Conservation (phyloP, 2,797 vertebrate species). For the Otolemur crassicaudatus region DNA sequence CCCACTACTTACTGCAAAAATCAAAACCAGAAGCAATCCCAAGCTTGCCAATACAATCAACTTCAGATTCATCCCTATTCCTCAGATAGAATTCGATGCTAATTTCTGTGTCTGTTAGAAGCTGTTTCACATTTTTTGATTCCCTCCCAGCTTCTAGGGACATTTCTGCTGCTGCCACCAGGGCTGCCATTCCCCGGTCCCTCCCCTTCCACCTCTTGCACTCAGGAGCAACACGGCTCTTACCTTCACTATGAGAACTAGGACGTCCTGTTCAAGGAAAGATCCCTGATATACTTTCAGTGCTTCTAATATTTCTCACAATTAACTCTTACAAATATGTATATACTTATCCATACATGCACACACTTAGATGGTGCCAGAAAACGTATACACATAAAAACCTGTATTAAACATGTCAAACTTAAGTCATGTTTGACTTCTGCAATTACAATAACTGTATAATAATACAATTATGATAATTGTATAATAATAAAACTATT, state of each 20-base stretch:
- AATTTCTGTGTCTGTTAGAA: not conserved
- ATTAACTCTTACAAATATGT: not conserved
- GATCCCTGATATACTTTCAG: not conserved
- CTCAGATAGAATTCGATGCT: not conserved
- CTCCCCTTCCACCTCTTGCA: not conserved
- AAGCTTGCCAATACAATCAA: not conserved
- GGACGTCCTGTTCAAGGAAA: not conserved
- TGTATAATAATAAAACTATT: too few species aligned
- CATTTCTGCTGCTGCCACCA: not conserved
- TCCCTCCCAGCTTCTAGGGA: not conserved
- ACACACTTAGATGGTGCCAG: too few species aligned
- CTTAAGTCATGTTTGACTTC: too few species aligned
- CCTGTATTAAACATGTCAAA: too few species aligned
- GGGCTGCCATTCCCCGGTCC: rapidly evolving
- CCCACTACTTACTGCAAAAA: not conserved
- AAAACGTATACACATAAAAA: too few species aligned
- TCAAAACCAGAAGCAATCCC: not conserved
- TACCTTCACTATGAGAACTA: not conserved
- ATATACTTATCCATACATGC: too few species aligned
- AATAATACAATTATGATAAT: too few species aligned
- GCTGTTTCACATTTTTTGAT: not conserved
- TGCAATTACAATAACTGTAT: too few species aligned
- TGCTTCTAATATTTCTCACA: not conserved
- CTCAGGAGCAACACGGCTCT: not conserved
- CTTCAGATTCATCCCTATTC: not conserved